Percentiles rank a stretch among this genome's conserved stretches.
Conservation (phyloP, 2,888 invertebrate genomes). For the Malachius bipustulatus region DNA sequence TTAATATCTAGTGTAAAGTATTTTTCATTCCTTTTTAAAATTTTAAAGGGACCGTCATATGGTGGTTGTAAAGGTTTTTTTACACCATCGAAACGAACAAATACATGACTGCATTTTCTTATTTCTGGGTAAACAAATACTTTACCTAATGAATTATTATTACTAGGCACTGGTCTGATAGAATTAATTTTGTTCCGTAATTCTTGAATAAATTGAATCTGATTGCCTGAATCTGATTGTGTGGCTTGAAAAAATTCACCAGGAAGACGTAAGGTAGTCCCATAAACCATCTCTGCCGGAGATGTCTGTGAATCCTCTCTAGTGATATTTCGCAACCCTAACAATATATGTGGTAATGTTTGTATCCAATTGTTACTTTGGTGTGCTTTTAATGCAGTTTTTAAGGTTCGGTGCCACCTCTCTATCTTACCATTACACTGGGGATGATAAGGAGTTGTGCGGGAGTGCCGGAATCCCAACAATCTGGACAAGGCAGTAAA, state of each 20-base stretch:
- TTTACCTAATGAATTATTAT: not conserved
- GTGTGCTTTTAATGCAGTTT: conserved; percentile 10
- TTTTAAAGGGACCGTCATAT: no score
- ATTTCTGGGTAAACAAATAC: conserved; percentile 5
- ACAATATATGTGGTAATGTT: conserved; percentile 8
- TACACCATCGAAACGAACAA: conserved; percentile 5
- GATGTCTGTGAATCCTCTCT: not conserved
- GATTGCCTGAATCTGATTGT: not conserved
- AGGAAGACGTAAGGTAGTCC: conserved; percentile 7
- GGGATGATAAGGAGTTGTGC: conserved; percentile 13
- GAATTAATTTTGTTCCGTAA: conserved; percentile 3
- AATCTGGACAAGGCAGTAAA: no score
- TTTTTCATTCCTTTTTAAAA: no score
- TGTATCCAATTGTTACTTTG: conserved; percentile 6
- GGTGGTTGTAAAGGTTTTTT: conserved; percentile 10
- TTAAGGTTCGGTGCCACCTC: conserved; percentile 11
- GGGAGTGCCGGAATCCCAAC: no score
- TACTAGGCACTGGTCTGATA: not conserved
- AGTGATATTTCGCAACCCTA: conserved; percentile 8
- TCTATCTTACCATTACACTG: conserved; percentile 12
- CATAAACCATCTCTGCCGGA: conserved; percentile 11
- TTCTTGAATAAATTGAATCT: conserved; percentile 5
- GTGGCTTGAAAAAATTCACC: conserved; percentile 9
- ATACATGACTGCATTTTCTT: conserved; percentile 5
- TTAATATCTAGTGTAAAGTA: no score